A percentile compares a stretch with the other conserved stretches of the same genome.
phyloP scores from a whole-genome alignment of 2,888 invertebrate genomes.

The Sinohyriopsis cumingii region DNA sequence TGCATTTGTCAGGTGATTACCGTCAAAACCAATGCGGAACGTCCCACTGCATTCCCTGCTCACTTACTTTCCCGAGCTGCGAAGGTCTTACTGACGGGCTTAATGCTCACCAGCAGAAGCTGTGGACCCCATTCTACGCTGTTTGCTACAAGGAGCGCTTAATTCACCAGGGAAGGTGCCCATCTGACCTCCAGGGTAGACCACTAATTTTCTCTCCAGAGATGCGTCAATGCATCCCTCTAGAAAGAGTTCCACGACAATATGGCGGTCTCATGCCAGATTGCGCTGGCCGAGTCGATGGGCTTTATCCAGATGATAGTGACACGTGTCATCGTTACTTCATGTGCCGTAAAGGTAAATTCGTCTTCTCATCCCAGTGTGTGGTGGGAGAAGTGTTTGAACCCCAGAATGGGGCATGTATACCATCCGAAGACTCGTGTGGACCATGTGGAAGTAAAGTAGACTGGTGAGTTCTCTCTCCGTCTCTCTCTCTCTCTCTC shows the following conservation, averaged over 20 bases:
- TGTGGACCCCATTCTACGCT: constrained; percentile 1
- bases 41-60: constrained; percentile 1
- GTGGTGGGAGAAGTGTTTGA: constrained; percentile 27
- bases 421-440: constrained; percentile 17
- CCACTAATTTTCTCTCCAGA: not conserved
- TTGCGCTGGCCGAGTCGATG: not conserved
- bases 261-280: not conserved
- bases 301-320: constrained; percentile 30
- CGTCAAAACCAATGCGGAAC: not conserved
- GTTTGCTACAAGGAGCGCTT: constrained; percentile 1
- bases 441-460: constrained; percentile 24
- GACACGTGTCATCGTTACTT: constrained; percentile 50
- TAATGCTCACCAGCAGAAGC: not conserved
- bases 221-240: not conserved
- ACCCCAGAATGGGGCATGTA: constrained; percentile 11
- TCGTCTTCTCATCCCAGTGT: constrained; percentile 23
- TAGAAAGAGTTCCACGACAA: not conserved
- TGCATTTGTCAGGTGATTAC: constrained; percentile 1
- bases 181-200: not conserved
- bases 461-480: constrained; percentile 22
- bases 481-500: too few relatives aligned
- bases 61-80: not conserved
- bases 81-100: not conserved
- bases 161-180: not conserved
- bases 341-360: constrained; percentile 30